Conservation (phyloP, 2,113 vertebrate species). For the Percina caprodes region DNA sequence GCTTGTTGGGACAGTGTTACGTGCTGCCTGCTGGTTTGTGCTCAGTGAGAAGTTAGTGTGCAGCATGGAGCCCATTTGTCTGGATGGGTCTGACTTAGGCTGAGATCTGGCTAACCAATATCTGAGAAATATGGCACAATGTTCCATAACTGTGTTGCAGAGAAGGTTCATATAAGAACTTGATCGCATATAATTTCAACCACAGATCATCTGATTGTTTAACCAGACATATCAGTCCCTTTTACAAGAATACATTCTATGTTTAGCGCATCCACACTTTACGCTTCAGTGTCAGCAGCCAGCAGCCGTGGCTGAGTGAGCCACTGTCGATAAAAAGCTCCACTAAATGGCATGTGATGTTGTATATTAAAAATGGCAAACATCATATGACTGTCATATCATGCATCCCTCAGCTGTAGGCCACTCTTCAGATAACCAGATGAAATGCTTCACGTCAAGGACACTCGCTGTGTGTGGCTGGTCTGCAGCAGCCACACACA, state of each 20-base stretch:
- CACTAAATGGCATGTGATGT: neutral
- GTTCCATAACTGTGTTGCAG: conserved; percentile 6
- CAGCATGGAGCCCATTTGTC: conserved; percentile 26
- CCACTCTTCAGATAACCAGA: conserved; percentile 61
- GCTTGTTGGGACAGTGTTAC: conserved; percentile 11
- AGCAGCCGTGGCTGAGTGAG: too few species aligned
- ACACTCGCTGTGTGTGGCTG: conserved; percentile 59
- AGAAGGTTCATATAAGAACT: neutral
- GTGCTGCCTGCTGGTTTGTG: conserved; percentile 20
- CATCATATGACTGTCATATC: conserved; percentile 50
- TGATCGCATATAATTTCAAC: neutral
- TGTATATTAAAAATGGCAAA: conserved; percentile 39
- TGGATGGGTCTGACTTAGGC: conserved; percentile 25
- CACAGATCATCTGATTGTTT: neutral
- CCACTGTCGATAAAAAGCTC: neutral
- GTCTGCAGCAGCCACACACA: conserved; percentile 20
- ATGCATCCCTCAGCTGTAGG: conserved; percentile 28
- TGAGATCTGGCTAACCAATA: neutral
- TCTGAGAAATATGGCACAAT: neutral
- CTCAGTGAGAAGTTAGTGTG: conserved; percentile 21
- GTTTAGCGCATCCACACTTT: neutral
- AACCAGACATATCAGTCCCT: neutral
- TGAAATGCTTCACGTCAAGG: conserved; percentile 67
- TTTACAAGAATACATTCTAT: neutral
- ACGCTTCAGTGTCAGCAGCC: neutral